Evolutionary conservation across 2,888 invertebrate genomes (phyloP), one percentile per base, ranked within the genome.

Genomic region (Plagodis dolabraria): DNA sequence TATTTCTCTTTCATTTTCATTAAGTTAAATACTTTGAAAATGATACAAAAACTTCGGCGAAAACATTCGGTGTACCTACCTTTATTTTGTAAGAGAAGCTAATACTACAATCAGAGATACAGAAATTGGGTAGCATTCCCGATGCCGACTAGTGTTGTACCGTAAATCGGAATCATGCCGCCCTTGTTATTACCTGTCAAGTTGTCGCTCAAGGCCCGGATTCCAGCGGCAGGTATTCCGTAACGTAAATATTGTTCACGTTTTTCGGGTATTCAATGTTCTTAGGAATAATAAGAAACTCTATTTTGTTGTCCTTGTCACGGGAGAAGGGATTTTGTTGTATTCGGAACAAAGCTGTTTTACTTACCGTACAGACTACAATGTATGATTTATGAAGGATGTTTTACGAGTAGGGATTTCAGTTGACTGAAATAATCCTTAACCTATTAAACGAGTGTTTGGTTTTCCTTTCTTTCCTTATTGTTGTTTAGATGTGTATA

Each of bases 131-230:
- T 33, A 45, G 44, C 48, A 50, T 53, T 61, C 47, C 45, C 8
- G 35, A 34, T 52, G 35, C 38, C 44, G 60, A 52, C 53, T 60
- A 53, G 53, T 47, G 53, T 12, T 33, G n/a, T 6, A 52, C 51
- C 54, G 58, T 49, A 77, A 77, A 76, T 75, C 74, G 64, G 64
- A 69, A 76, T 64, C 73, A 74, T 68, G 69, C 57, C 36, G 57
- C 62, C 65, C 64, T 72, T 74, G 77, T 79, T 79, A 79, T 77
- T 76, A 77, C 69, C 75, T 79, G 79, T 80, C 79, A 80, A 79
- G 72, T 70, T 79, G 79, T 79, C 79, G 68, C 63, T 69, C 62
- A 59, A 57, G 50, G 46, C 35, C 59, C 60, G 75, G 72, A 72
- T 80, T 78, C 49, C 56, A 47, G 47, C n/a, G 9, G 7, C 55